Base-by-base conservation (phyloP, 2,888 invertebrate genomes). In the Lithophane semibrunnea region DNA sequence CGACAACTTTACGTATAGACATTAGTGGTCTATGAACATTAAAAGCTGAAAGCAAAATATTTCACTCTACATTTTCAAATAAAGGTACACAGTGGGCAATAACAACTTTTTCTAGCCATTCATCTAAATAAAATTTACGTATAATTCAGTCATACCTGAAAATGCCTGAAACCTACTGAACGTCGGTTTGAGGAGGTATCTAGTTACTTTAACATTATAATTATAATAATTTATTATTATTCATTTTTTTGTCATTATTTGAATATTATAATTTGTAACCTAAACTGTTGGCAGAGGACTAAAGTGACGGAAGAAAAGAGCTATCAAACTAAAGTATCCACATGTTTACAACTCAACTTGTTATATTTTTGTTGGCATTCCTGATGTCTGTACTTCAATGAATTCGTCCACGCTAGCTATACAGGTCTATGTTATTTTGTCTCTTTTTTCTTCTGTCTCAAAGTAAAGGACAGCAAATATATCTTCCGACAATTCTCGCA, bases 71-170 rank as follows among this genome's bases (percentile, higher is more conserved):
- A 2, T 29, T 73, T 44, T 54, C 5, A 56, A 47, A 56, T 44
- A 56, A 44, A 56, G 44, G 0, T 73, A 44, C 37, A 47, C 54
- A 37, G 37, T 44, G 37, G 58, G 10, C 52, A 74, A 81, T 54
- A 74, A 81, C 82, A 79, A 81, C 52, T 73, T 65, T 74, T 79
- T 81, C 37, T 65, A 5, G 8, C 21, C 24, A 24, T 9, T 65
- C 81, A 78, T 78, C 37, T 73, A 12, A 73, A 65, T 81, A 3
- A 58, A 2, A 81, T 80, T 71, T 56, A 37, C n/a, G n/a, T 64
- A 42, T 29, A 5, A 54, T 71, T 70, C 47, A 64, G 24, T 49
- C 42, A 16, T 56, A n/a, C 18, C 37, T 49, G n/a, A 56, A 37
- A 56, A 61, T n/a, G 29, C 24, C 54, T 29, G 16, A 61, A 79